These are phyloP conservation scores for Nicator chloris DNA, from an alignment of 2,113 vertebrate genomes.

Conservation along the genomic window DNA sequence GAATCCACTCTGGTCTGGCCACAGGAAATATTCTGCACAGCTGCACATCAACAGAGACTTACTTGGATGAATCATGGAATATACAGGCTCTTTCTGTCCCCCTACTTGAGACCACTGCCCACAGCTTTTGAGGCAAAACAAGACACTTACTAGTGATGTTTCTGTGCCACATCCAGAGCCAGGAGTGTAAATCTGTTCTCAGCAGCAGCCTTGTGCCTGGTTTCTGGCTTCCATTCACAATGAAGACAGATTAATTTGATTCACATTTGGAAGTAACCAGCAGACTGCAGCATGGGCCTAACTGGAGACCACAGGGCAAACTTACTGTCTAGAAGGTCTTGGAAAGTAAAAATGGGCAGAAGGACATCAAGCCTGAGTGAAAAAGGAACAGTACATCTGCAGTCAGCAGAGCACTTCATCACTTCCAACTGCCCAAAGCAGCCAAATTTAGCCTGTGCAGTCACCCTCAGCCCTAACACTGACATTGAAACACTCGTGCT, in stretches of 20 bases:
- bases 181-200: neutral
- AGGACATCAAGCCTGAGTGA: neutral
- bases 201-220: neutral
- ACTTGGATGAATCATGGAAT: neutral
- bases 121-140: neutral
- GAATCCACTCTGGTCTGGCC: neutral
- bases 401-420: neutral
- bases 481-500: neutral
- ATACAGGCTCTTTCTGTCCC: neutral
- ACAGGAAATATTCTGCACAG: neutral
- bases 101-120: neutral
- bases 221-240: neutral
- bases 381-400: neutral
- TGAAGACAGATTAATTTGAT: neutral
- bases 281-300: neutral
- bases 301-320: neutral
- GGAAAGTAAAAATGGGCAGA: neutral
- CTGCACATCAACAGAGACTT: neutral
- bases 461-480: neutral
- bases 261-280: neutral
- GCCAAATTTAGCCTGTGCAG: slow-evolving; percentile 5
- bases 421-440: neutral
- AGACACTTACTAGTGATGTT: neutral
- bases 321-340: neutral
- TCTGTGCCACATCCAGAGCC: neutral